Conservation (phyloP, 2,888 invertebrate genomes). For the Callosobruchus maculatus region DNA sequence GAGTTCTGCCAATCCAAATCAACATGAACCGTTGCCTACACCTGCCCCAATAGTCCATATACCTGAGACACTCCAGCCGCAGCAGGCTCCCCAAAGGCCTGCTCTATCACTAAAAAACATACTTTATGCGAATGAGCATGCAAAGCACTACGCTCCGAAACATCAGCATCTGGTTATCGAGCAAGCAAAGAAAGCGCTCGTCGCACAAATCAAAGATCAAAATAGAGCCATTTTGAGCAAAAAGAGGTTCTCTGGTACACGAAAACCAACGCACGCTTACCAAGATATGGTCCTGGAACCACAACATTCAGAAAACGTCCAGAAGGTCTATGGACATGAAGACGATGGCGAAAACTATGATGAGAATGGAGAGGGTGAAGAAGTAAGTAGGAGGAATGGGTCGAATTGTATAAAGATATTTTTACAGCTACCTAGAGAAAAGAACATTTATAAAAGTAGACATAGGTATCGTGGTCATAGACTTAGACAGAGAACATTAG, state of each 20-base stretch:
- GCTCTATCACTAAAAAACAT: neutral
- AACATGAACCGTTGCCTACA: neutral
- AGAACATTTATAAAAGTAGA: neutral
- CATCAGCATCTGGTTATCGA: conserved; percentile 19
- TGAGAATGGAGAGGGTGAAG: conserved; percentile 20
- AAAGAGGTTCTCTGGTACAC: neutral
- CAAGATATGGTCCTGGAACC: conserved; percentile 18
- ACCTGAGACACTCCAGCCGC: neutral
- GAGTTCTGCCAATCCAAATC: neutral
- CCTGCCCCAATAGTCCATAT: neutral
- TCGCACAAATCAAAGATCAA: conserved; percentile 15
- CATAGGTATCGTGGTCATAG: neutral
- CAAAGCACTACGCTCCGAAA: conserved; percentile 23
- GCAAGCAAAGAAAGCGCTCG: conserved; percentile 16
- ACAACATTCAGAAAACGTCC: conserved; percentile 8
- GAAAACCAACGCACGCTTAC: conserved; percentile 10
- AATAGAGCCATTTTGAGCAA: conserved; percentile 14
- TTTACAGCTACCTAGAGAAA: neutral
- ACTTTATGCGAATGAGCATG: neutral
- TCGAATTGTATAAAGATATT: neutral
- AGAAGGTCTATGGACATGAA: conserved; percentile 7
- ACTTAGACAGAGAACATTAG: neutral
- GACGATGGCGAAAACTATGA: conserved; percentile 5
- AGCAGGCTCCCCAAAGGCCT: neutral
- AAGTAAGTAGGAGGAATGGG: conserved; percentile 19